These are phyloP conservation scores for Eubucco bourcierii DNA, from an alignment of 2,113 vertebrate species.

Conservation along the genomic window DNA sequence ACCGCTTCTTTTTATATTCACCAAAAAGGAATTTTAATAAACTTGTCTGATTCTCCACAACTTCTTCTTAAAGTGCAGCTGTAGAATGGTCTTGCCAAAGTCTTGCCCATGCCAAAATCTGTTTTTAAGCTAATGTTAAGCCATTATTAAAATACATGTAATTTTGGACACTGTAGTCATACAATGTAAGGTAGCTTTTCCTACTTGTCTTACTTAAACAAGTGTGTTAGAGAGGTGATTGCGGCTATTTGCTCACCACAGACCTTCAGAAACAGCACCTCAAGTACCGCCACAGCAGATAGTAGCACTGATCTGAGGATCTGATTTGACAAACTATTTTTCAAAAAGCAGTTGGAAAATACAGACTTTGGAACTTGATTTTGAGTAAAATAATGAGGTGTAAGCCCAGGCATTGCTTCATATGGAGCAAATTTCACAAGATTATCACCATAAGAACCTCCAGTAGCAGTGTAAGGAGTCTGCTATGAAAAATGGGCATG, in stretches of 20 bases:
- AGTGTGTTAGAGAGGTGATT: not conserved
- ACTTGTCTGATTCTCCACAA: not conserved
- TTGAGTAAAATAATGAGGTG: not conserved
- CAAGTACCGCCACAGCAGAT: not conserved
- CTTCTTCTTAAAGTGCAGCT: not conserved
- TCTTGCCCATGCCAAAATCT: no score
- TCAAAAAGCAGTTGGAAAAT: not conserved
- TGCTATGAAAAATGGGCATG: not conserved
- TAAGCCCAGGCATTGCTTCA: not conserved
- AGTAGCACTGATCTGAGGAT: not conserved
- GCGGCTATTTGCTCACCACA: not conserved
- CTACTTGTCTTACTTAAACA: not conserved
- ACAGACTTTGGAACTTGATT: not conserved
- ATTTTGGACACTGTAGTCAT: not conserved
- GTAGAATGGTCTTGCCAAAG: not conserved
- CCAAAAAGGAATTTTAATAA: not conserved
- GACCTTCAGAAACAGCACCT: not conserved
- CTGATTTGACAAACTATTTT: not conserved
- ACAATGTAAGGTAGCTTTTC: not conserved
- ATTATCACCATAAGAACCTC: not conserved
- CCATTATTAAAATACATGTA: accelerated
- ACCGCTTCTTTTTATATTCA: not conserved
- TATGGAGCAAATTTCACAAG: not conserved
- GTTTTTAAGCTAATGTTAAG: not conserved
- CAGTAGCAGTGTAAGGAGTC: not conserved